Percentiles rank a stretch among this genome's conserved stretches.
Conservation (phyloP, 2,797 vertebrate genomes). For the Enteromius fasciolatus region DNA sequence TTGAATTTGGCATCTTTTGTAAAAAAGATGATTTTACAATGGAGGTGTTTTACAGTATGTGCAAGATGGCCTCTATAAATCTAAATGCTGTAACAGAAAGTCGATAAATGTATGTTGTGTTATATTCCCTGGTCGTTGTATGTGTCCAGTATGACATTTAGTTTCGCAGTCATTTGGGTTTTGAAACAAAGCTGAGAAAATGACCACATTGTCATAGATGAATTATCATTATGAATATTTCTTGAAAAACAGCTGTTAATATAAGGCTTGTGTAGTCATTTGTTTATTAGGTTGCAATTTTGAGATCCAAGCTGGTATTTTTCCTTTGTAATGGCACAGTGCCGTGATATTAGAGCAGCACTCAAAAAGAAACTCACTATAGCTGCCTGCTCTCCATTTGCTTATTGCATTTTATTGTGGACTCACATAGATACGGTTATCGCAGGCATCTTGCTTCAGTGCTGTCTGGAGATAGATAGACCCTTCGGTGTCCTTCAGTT, state of each 20-base stretch:
- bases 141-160: background rate
- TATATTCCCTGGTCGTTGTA: background rate
- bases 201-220: background rate
- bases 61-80: background rate
- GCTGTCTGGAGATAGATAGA: background rate
- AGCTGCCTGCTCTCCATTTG: background rate
- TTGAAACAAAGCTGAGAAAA: background rate
- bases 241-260: background rate
- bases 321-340: background rate
- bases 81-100: background rate
- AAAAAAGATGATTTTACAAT: background rate
- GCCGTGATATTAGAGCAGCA: background rate
- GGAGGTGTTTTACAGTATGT: background rate
- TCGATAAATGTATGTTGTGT: background rate
- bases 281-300: background rate
- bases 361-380: background rate
- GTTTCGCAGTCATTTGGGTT: background rate
- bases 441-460: conserved; percentile 26
- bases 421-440: conserved; percentile 41
- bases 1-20: background rate
- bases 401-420: background rate
- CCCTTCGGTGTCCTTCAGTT: background rate
- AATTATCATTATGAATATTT: background rate
- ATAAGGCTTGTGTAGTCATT: background rate
- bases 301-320: background rate